phyloP scores from a whole-genome alignment of 1,140 invertebrate genomes.

The Lordiphosa mommai region DNA sequence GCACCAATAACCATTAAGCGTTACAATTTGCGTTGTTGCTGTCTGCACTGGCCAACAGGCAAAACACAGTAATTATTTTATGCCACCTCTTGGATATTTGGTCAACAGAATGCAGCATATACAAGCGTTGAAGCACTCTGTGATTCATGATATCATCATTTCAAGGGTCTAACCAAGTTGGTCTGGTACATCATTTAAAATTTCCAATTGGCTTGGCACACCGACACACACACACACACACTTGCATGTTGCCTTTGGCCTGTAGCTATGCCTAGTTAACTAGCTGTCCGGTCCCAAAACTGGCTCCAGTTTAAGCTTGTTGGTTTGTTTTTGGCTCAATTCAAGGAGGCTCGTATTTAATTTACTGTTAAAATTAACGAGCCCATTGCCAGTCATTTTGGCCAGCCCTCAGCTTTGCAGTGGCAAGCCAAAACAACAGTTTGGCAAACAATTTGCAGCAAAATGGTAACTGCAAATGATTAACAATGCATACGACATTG shows the following conservation, averaged over 20 bases:
- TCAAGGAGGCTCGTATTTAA: constrained; percentile 66
- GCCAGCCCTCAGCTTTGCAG: background rate
- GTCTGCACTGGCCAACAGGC: constrained; percentile 26
- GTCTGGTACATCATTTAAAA: constrained; percentile 62
- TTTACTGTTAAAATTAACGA: constrained; percentile 76
- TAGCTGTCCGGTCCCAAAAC: constrained; percentile 6
- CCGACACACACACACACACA: constrained; percentile 7
- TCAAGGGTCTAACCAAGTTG: constrained; percentile 16
- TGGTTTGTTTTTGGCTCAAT: constrained; percentile 26
- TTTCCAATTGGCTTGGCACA: constrained; percentile 61
- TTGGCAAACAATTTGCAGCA: constrained; percentile 73
- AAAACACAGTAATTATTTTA: constrained; percentile 69
- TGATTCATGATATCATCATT: constrained; percentile 13
- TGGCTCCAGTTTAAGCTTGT: constrained; percentile 7
- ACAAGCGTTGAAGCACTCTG: constrained; percentile 16
- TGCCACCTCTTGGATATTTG: constrained; percentile 32
- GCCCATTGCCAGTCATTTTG: constrained; percentile 23
- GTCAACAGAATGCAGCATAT: constrained; percentile 18
- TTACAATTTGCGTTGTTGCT: constrained; percentile 59
- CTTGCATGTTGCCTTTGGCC: background rate
- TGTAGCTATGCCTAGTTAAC: constrained; percentile 33
- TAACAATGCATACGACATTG: constrained; percentile 74
- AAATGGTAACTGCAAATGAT: constrained; percentile 74
- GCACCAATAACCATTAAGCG: constrained; percentile 71
- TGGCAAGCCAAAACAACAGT: constrained; percentile 64